Evolutionary conservation across 1,140 invertebrate genomes (phyloP).

Genomic region (Procambarus virginalis): DNA sequence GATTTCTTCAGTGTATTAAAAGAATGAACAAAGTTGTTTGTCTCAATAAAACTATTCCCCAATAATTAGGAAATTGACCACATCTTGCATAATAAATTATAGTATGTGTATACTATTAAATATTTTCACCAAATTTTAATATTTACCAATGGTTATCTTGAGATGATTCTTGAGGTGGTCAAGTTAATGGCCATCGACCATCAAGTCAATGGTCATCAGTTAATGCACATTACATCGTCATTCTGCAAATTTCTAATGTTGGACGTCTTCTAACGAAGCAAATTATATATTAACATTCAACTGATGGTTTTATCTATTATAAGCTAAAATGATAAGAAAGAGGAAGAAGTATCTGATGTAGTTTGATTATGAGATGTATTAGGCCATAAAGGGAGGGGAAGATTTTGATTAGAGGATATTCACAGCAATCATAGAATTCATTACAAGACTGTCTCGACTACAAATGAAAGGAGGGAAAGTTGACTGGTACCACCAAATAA

Average conservation of each 20-base stretch:
- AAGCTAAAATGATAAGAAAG: neutral
- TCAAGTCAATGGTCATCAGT: neutral
- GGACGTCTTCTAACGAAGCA: neutral
- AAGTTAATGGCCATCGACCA: too few relatives aligned
- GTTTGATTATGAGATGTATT: neutral
- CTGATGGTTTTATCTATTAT: neutral
- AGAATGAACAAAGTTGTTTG: neutral
- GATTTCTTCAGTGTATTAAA: neutral
- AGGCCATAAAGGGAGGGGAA: neutral
- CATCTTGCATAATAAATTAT: neutral
- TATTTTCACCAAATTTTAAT: too few relatives aligned
- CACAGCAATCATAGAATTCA: slow-evolving; percentile 22
- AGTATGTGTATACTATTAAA: neutral
- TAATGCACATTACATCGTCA: neutral
- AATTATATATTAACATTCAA: slow-evolving; percentile 2
- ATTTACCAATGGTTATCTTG: neutral
- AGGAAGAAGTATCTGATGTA: neutral
- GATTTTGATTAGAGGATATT: slow-evolving; percentile 37
- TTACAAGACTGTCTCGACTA: slow-evolving; percentile 7
- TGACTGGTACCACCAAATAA: slow-evolving; percentile 17
- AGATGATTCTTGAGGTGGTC: too few relatives aligned
- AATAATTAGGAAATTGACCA: neutral
- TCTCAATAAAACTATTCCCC: neutral
- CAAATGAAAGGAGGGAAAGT: slow-evolving; percentile 11
- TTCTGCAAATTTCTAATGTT: neutral